A percentile compares a stretch with the other conserved stretches of the same genome.
These are phyloP conservation scores for Neosilurus mollespiculum DNA, from an alignment of 2,797 vertebrate genomes.

Conservation along the genomic window DNA sequence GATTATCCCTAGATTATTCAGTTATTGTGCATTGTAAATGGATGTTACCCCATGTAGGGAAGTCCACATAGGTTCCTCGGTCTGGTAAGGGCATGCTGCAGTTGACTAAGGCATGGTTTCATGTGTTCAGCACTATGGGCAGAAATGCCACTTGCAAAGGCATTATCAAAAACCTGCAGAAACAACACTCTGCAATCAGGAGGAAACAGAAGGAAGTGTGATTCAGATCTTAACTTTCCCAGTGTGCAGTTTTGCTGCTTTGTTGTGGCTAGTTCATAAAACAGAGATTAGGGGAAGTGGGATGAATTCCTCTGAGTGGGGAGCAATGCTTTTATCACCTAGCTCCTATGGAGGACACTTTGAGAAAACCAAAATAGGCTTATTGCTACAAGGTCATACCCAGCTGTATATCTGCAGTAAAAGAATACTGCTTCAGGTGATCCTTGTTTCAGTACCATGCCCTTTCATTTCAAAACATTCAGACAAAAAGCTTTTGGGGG, in stretches of 20 bases:
- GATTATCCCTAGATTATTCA: no score
- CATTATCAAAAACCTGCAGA: not conserved
- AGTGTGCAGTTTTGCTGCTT: not conserved
- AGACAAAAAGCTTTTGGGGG: slow-evolving; percentile 22
- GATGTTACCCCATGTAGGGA: no score
- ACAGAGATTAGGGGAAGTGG: not conserved
- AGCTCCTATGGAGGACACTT: slow-evolving; percentile 9
- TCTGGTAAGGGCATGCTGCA: no score
- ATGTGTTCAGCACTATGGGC: no score
- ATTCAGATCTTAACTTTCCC: not conserved
- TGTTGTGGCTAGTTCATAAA: slow-evolving; percentile 20
- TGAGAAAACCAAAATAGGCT: slow-evolving; percentile 4
- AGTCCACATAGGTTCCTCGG: no score
- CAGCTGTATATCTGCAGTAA: not conserved
- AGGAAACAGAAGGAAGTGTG: not conserved
- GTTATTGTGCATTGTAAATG: no score
- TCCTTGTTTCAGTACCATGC: slow-evolving; percentile 22
- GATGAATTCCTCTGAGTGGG: not conserved
- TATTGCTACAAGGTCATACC: slow-evolving; percentile 11
- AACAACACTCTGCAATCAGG: not conserved
- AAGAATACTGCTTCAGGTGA: slow-evolving; percentile 9
- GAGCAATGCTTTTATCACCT: slow-evolving; percentile 30
- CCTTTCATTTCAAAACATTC: slow-evolving; percentile 33
- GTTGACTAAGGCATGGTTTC: no score
- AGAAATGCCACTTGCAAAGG: not conserved